These are phyloP conservation scores for Austrolebias charrua DNA, from an alignment of 2,797 vertebrate species.

Conservation along the genomic window DNA sequence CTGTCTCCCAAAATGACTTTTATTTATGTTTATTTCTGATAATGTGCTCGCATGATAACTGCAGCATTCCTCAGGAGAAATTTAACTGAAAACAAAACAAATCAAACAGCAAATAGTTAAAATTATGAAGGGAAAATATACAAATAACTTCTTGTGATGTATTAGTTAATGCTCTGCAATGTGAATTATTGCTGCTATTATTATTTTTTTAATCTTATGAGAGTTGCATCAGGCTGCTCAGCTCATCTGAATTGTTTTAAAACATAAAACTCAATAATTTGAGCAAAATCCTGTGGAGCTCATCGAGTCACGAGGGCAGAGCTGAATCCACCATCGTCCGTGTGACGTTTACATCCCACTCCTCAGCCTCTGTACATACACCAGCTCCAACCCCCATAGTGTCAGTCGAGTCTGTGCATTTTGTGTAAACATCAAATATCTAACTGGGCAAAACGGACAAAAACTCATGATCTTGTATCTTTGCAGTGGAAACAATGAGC, in stretches of 20 bases:
- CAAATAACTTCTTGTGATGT: conserved; percentile 39
- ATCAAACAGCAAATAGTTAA: conserved; percentile 26
- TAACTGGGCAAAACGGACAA: conserved; percentile 41
- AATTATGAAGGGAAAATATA: conserved; percentile 51
- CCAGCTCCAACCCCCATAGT: conserved; percentile 30
- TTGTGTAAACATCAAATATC: conserved; percentile 44
- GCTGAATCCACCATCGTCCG: conserved; percentile 29
- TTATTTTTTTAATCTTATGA: conserved; percentile 24
- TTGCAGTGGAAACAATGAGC: conserved; percentile 29
- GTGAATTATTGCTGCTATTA: conserved; percentile 68
- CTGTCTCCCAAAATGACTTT: conserved; percentile 75
- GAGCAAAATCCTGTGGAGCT: conserved; percentile 12
- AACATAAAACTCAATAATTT: conserved; percentile 14
- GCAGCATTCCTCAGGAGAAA: conserved; percentile 79
- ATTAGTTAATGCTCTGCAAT: conserved; percentile 43
- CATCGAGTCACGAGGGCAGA: conserved; percentile 36
- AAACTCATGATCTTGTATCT: conserved; percentile 22
- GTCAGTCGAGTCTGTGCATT: conserved; percentile 40
- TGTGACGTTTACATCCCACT: conserved; percentile 35
- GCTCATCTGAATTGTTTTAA: conserved; percentile 26
- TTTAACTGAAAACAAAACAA: conserved; percentile 37
- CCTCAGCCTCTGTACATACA: conserved; percentile 54
- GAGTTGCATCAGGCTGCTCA: conserved; percentile 34
- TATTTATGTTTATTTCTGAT: conserved; percentile 42
- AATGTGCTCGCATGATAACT: conserved; percentile 73